Evolutionary conservation across 2,888 invertebrate genomes (phyloP).

Genomic region (Mesochorus sp.): DNA sequence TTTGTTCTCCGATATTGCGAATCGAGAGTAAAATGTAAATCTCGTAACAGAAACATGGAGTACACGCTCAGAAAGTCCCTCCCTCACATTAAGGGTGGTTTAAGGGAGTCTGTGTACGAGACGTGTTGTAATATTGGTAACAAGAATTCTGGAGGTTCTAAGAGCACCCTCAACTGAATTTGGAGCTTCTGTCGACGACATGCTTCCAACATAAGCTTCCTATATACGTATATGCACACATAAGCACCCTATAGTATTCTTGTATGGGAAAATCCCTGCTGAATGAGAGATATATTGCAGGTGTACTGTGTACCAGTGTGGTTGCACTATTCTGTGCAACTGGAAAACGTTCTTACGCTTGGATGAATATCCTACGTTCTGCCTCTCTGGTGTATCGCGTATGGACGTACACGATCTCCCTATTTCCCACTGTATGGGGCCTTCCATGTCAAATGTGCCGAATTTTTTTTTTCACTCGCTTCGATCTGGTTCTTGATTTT

Average conservation of each 20-base stretch:
- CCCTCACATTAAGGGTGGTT: not conserved
- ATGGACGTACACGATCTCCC: not conserved
- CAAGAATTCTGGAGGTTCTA: constrained; percentile 23
- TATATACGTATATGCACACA: not conserved
- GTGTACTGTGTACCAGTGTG: constrained; percentile 20
- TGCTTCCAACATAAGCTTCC: not conserved
- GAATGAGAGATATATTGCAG: constrained; percentile 51
- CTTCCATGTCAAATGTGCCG: not conserved
- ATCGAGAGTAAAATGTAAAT: not conserved
- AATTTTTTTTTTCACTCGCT: no score
- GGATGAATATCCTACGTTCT: constrained; percentile 39
- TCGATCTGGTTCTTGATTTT: no score
- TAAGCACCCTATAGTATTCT: not conserved
- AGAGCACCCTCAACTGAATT: constrained; percentile 6
- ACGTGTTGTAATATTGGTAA: constrained; percentile 51
- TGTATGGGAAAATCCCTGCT: constrained; percentile 25
- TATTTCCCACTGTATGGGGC: not conserved
- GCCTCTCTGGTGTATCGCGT: not conserved
- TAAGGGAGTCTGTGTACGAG: not conserved
- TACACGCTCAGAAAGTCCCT: not conserved
- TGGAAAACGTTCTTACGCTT: constrained; percentile 51
- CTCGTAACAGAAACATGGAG: not conserved
- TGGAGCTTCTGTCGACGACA: constrained; percentile 39
- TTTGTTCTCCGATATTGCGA: not conserved
- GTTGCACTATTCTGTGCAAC: constrained; percentile 36